Percentiles rank a stretch among this genome's conserved stretches.
These are phyloP conservation scores for Melopsittacus undulatus DNA, from an alignment of 2,797 vertebrate species.

Conservation along the genomic window DNA sequence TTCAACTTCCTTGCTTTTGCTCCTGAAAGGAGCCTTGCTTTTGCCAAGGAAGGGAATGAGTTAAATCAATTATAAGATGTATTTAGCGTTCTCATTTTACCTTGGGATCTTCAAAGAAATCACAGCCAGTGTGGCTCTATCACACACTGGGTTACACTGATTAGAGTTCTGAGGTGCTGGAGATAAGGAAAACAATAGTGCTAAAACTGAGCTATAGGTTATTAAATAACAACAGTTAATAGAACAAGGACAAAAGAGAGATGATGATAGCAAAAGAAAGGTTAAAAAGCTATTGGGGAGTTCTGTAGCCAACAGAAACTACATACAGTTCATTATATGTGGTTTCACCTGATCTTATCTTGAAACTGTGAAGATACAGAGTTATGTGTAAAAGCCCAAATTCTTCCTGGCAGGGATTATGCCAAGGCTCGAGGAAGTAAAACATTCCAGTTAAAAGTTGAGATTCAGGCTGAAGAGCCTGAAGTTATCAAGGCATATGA, in stretches of 20 bases:
- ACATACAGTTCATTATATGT: neutral
- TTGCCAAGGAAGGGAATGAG: no score
- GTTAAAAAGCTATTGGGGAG: neutral
- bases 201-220: slow-evolving; percentile 10
- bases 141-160: neutral
- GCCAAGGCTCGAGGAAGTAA: neutral
- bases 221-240: slow-evolving; percentile 23
- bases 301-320: neutral
- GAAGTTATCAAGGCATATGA: no score
- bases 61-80: no score
- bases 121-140: neutral
- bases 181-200: slow-evolving; percentile 31
- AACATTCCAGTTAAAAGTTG: no score
- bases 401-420: neutral
- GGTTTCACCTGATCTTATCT: neutral
- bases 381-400: neutral
- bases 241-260: neutral
- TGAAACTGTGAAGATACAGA: neutral
- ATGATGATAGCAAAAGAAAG: neutral
- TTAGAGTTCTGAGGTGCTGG: neutral
- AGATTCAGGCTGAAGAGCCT: no score
- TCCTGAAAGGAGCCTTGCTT: neutral
- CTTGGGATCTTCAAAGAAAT: neutral
- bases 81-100: neutral
- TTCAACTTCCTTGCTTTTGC: neutral